A percentile compares a stretch with the other conserved stretches of the same genome.
Conservation (phyloP, 2,888 invertebrate species). For the Mimas tiliae region DNA sequence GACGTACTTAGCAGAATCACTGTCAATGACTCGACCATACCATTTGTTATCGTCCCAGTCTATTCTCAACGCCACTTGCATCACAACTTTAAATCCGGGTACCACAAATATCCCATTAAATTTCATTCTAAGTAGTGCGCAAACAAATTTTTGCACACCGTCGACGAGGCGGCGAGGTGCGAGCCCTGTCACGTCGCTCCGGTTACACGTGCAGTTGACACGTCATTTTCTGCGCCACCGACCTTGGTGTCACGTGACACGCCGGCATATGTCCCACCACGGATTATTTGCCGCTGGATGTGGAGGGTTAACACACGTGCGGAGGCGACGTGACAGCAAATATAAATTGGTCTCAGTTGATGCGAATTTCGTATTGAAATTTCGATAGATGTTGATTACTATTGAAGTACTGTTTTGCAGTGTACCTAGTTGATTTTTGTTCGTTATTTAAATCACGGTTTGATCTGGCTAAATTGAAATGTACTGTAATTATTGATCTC, state of each 20-base stretch:
- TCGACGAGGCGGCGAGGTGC: constrained; percentile 35
- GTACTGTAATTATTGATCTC: too few species aligned
- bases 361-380: constrained; percentile 24
- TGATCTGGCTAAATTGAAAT: neutral
- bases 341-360: constrained; percentile 1
- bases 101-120: constrained; percentile 19
- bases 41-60: too few species aligned
- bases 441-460: too few species aligned
- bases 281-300: constrained; percentile 18
- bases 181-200: constrained; percentile 53
- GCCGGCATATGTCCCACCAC: constrained; percentile 32
- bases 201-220: constrained; percentile 63
- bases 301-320: neutral
- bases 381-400: constrained; percentile 9
- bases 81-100: too few species aligned
- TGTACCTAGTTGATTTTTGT: neutral
- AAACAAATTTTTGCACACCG: constrained; percentile 27
- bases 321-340: constrained; percentile 9
- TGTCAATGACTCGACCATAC: too few species aligned
- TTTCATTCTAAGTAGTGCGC: constrained; percentile 9
- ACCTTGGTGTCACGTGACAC: constrained; percentile 57
- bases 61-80: too few species aligned
- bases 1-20: too few species aligned
- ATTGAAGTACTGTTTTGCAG: constrained; percentile 1
- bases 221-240: constrained; percentile 73